Evolutionary conservation across 2,888 invertebrate species (phyloP).

Genomic region (Epinotia ramella): DNA sequence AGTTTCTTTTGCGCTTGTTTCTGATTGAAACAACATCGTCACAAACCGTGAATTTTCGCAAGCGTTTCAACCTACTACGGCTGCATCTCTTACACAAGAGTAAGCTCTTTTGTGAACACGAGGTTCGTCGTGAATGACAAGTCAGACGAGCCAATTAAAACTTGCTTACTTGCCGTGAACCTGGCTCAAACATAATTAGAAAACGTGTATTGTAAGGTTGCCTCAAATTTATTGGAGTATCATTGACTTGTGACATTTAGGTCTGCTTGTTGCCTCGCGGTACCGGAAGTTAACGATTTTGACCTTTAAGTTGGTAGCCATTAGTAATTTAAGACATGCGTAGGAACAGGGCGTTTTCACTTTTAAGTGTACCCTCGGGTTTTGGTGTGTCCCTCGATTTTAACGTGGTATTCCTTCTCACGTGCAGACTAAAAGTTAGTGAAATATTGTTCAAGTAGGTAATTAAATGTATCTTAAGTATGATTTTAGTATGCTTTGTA

Average conservation of each 20-base stretch:
- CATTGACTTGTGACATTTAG: slow-evolving; percentile 10
- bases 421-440: too few species aligned
- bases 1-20: slow-evolving; percentile 42
- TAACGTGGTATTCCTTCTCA: too few species aligned
- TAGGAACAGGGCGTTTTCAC: too few species aligned
- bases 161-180: slow-evolving; percentile 56
- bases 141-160: slow-evolving; percentile 71
- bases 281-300: not conserved
- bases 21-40: slow-evolving; percentile 58
- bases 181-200: slow-evolving; percentile 56
- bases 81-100: slow-evolving; percentile 60
- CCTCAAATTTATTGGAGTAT: slow-evolving; percentile 1
- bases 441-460: too few species aligned
- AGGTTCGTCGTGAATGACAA: slow-evolving; percentile 60
- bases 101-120: slow-evolving; percentile 63
- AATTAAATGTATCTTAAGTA: too few species aligned
- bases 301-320: not conserved
- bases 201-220: slow-evolving; percentile 45
- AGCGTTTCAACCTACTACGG: slow-evolving; percentile 57
- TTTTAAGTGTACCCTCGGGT: too few species aligned
- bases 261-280: not conserved
- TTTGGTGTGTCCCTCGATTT: too few species aligned
- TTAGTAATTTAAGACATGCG: not conserved
- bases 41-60: slow-evolving; percentile 58
- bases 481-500: too few species aligned